phyloP scores from a whole-genome alignment of 2,797 vertebrate species.

The Acomys russatus region DNA sequence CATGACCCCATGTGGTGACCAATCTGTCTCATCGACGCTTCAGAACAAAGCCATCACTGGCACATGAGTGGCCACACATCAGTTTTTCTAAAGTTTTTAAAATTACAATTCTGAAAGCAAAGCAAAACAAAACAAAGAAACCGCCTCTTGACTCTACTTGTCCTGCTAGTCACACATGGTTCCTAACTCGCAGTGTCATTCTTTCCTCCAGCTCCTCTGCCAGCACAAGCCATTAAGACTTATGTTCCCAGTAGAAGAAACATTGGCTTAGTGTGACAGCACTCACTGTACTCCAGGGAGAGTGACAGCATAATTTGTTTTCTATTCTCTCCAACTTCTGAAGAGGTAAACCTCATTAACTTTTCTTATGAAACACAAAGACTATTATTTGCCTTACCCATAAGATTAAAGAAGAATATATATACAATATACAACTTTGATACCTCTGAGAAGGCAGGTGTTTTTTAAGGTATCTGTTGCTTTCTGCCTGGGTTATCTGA shows the following conservation, averaged over 20 bases:
- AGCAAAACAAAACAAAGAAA: no score
- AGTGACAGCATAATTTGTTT: slow-evolving; percentile 84
- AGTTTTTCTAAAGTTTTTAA: neutral
- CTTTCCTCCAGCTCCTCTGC: neutral
- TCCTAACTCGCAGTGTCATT: slow-evolving; percentile 10
- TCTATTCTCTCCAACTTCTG: slow-evolving; percentile 80
- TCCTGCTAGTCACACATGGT: neutral
- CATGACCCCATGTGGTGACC: no score
- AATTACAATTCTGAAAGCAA: neutral
- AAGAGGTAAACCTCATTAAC: slow-evolving; percentile 87
- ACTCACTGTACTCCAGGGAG: slow-evolving; percentile 69
- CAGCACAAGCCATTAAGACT: slow-evolving; percentile 34
- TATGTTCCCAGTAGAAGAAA: slow-evolving; percentile 78
- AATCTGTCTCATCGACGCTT: neutral
- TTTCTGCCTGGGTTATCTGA: slow-evolving; percentile 44
- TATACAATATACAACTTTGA: slow-evolving; percentile 80
- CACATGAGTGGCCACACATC: neutral
- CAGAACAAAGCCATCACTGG: neutral
- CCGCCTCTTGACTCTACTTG: neutral
- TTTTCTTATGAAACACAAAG: slow-evolving; percentile 85
- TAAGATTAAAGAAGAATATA: slow-evolving; percentile 79
- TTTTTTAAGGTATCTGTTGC: slow-evolving; percentile 86
- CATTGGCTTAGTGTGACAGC: slow-evolving; percentile 81
- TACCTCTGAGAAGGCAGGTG: slow-evolving; percentile 74
- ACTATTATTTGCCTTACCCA: slow-evolving; percentile 82